A percentile compares a stretch with the other conserved stretches of the same genome.
Conservation (phyloP, 2,113 vertebrate genomes). For the Oriolus oriolus region DNA sequence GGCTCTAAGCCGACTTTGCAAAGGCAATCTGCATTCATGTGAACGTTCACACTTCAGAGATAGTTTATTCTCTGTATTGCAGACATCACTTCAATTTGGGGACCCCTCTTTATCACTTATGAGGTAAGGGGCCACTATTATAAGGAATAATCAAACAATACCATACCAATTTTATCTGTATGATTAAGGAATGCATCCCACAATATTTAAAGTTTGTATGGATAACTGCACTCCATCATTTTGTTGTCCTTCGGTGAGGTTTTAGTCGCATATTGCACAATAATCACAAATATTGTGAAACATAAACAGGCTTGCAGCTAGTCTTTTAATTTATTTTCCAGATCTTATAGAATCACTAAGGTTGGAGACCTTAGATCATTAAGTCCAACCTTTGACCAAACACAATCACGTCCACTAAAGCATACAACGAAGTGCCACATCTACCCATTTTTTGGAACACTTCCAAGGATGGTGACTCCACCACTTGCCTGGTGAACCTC, state of each 20-base stretch:
- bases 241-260: neutral
- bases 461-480: neutral
- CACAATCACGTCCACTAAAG: neutral
- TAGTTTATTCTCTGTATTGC: neutral
- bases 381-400: neutral
- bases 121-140: neutral
- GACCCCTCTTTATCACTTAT: neutral
- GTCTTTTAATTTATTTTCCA: neutral
- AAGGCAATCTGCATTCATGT: neutral
- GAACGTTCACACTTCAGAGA: neutral
- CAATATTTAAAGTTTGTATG: neutral
- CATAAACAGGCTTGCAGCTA: neutral
- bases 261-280: neutral
- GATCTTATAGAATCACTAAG: neutral
- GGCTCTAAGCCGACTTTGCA: neutral
- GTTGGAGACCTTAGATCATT: neutral
- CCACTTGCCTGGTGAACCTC: neutral
- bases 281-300: neutral
- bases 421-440: neutral
- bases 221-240: neutral
- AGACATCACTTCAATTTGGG: neutral
- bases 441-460: neutral
- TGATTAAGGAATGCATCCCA: neutral
- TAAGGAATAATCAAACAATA: neutral
- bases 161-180: neutral